These are phyloP conservation scores for Apantesis nais DNA, from an alignment of 2,888 invertebrate species.

Conservation along the genomic window DNA sequence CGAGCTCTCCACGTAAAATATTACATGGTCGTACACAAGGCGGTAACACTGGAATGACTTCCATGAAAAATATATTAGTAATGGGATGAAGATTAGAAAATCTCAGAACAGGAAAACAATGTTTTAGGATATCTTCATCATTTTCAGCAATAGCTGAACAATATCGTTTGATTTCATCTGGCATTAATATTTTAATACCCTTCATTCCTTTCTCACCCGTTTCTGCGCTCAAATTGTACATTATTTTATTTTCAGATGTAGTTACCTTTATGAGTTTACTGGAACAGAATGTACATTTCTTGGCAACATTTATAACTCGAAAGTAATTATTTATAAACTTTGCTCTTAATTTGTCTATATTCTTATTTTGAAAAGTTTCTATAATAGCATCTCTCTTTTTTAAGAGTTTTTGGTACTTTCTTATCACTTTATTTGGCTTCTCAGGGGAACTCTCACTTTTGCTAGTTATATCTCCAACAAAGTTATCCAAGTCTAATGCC, in stretches of 20 bases:
- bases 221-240: slow-evolving; percentile 72
- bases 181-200: slow-evolving; percentile 84
- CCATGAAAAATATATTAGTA: slow-evolving; percentile 94
- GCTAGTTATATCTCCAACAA: slow-evolving; percentile 66
- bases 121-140: slow-evolving; percentile 88
- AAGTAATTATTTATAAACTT: slow-evolving; percentile 76
- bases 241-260: slow-evolving; percentile 86
- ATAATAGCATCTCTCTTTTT: slow-evolving; percentile 64
- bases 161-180: slow-evolving; percentile 88
- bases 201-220: slow-evolving; percentile 64
- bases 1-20: slow-evolving; percentile 86
- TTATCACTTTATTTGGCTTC: slow-evolving; percentile 74
- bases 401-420: slow-evolving; percentile 69
- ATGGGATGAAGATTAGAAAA: slow-evolving; percentile 83
- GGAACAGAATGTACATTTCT: slow-evolving; percentile 85
- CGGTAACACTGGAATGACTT: slow-evolving; percentile 94
- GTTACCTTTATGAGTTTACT: slow-evolving; percentile 82
- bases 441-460: slow-evolving; percentile 73
- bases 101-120: slow-evolving; percentile 90
- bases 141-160: slow-evolving; percentile 90
- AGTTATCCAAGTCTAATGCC: slow-evolving; percentile 88
- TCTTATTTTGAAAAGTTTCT: slow-evolving; percentile 76
- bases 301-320: slow-evolving; percentile 73
- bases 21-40: slow-evolving; percentile 93
- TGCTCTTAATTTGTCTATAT: slow-evolving; percentile 78